These are phyloP conservation scores for Heliothis subflexa DNA, from an alignment of 1,140 invertebrate genomes.

Conservation along the genomic window DNA sequence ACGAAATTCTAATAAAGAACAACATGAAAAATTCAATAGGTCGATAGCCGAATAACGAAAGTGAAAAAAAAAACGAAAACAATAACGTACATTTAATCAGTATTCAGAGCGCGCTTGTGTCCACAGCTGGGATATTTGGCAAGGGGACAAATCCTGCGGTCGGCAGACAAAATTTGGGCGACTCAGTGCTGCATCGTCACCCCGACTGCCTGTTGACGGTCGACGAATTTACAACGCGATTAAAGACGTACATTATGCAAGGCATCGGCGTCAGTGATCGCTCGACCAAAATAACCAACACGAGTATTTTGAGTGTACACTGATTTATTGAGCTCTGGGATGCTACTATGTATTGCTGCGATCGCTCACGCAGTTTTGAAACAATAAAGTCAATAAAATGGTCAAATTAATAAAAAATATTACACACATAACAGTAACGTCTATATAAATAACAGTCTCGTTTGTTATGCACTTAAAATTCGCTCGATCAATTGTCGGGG, in stretches of 20 bases:
- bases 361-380: conserved; percentile 45
- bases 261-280: conserved; percentile 54
- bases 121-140: conserved; percentile 81
- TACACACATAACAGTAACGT: conserved; percentile 49
- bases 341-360: conserved; percentile 47
- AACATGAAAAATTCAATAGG: conserved; percentile 84
- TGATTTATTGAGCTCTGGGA: conserved; percentile 51
- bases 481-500: conserved; percentile 53
- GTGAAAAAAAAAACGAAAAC: conserved; percentile 81
- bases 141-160: conserved; percentile 64
- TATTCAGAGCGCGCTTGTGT: conserved; percentile 76
- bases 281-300: conserved; percentile 54
- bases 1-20: conserved; percentile 78
- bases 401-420: conserved; percentile 59
- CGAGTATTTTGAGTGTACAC: conserved; percentile 54
- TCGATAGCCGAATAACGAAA: conserved; percentile 71
- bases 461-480: conserved; percentile 58
- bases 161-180: conserved; percentile 47
- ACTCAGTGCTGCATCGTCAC: conserved; percentile 53
- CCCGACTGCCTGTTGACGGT: conserved; percentile 53
- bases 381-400: conserved; percentile 47
- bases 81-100: conserved; percentile 80
- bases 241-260: conserved; percentile 64
- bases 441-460: conserved; percentile 56
- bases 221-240: conserved; percentile 59